Evolutionary conservation across 1,140 invertebrate species (phyloP).

Genomic region (Trichogramma pretiosum): DNA sequence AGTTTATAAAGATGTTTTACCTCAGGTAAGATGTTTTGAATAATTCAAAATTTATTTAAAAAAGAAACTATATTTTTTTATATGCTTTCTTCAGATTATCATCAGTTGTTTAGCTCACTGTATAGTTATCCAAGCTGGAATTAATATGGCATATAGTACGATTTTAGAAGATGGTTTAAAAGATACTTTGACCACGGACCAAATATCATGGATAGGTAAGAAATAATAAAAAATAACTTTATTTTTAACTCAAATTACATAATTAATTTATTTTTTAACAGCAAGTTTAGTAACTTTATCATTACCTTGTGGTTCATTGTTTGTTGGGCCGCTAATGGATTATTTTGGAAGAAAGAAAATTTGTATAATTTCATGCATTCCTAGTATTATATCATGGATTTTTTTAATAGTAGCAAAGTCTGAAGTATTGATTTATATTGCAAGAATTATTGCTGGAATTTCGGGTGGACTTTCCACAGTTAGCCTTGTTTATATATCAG

Average conservation of each 20-base stretch:
- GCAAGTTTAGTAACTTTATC: constrained; percentile 50
- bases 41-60: not conserved
- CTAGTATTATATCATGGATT: constrained; percentile 52
- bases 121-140: constrained; percentile 45
- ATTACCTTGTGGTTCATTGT: constrained; percentile 46
- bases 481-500: constrained; percentile 48
- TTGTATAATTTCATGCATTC: constrained; percentile 47
- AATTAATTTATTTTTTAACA: constrained; percentile 23
- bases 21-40: constrained; percentile 21
- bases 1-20: constrained; percentile 21
- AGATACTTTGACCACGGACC: constrained; percentile 19
- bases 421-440: constrained; percentile 41
- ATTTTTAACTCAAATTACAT: not conserved
- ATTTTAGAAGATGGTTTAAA: constrained; percentile 42
- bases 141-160: constrained; percentile 49
- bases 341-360: constrained; percentile 53
- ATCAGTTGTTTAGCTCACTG: constrained; percentile 39
- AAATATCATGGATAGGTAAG: constrained; percentile 49
- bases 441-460: constrained; percentile 46
- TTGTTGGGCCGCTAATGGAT: constrained; percentile 55
- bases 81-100: constrained; percentile 33
- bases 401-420: constrained; percentile 39
- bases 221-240: constrained; percentile 16
- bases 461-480: constrained; percentile 47
- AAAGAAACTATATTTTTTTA: constrained; percentile 6